Percentiles rank a stretch among this genome's conserved stretches.
phyloP scores from a whole-genome alignment of 2,888 invertebrate species.

The Lasioglossum lativentre region DNA sequence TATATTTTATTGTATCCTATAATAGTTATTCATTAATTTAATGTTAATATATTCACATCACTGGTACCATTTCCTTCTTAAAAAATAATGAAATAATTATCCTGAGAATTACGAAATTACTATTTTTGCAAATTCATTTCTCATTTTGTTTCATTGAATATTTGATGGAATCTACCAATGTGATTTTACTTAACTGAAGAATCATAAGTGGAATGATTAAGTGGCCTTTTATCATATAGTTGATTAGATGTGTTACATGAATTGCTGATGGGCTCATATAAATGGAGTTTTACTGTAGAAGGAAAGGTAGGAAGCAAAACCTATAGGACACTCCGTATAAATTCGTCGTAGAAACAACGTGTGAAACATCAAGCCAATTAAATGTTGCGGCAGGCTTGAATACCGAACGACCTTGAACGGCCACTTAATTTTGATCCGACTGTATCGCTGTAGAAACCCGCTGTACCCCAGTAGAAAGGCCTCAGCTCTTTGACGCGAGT shows the following conservation, averaged over 20 bases:
- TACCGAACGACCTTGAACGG: slow-evolving; percentile 9
- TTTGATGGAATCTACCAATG: no score
- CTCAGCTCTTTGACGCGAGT: slow-evolving; percentile 54
- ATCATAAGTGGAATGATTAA: no score
- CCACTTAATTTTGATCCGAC: slow-evolving; percentile 29
- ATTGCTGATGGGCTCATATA: neutral
- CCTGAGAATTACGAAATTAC: no score
- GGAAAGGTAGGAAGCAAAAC: neutral
- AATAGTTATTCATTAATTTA: no score
- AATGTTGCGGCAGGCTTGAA: neutral
- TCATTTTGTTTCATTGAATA: no score
- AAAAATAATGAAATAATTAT: no score
- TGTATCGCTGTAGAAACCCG: slow-evolving; percentile 44
- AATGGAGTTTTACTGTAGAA: neutral
- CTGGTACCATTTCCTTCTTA: no score
- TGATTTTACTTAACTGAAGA: neutral
- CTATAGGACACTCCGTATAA: neutral
- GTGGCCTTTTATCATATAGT: neutral
- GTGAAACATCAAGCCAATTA: slow-evolving; percentile 2
- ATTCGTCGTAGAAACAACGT: neutral
- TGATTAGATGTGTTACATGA: neutral
- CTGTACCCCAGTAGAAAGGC: slow-evolving; percentile 54
- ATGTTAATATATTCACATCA: no score
- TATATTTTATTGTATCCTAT: no score
- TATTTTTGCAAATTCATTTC: no score